Base-by-base conservation (phyloP, 1,140 invertebrate species). In the Wasmannia auropunctata region DNA sequence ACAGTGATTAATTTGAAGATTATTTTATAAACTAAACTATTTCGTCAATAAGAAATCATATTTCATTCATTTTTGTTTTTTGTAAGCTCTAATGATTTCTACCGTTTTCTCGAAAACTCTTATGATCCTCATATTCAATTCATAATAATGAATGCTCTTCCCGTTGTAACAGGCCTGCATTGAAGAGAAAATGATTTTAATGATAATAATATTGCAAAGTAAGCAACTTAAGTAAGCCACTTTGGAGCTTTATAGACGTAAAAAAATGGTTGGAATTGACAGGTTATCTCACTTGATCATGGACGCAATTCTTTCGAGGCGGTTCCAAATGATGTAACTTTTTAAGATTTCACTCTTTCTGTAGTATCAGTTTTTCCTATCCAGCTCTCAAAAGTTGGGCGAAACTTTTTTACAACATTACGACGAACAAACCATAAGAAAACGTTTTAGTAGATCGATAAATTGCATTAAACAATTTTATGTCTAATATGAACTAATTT, bases 191-290 rank as follows among this genome's bases (percentile, higher is more conserved):
- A n/a, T n/a, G n/a, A n/a, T n/a, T n/a, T n/a, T n/a, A n/a, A n/a
- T n/a, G n/a, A n/a, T n/a, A n/a, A n/a, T n/a, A n/a, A n/a, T n/a
- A n/a, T n/a, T n/a, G n/a, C n/a, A n/a, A n/a, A n/a, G n/a, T n/a
- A n/a, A n/a, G n/a, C n/a, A n/a, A 31, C 62, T 65, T 31, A 25
- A 43, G 40, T 25, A 7, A n/a, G 19, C 19, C 67, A 34, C 83
- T 86, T 63, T 40, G 76, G 70, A 46, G 70, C 54, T 91, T 88
- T 86, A 88, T 86, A 51, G 56, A 79, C 56, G 76, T 43, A 83
- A 85, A 88, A 91, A 89, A 91, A 90, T 76, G 58, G 28, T 58
- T 70, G 80, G 37, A 74, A 86, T 75, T 88, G 69, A 69, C 87
- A 81, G 77, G 67, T 76, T 69, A 7, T 51, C 81, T 56, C 28